phyloP scores from a whole-genome alignment of 2,113 vertebrate species.

The Probosciger aterrimus region DNA sequence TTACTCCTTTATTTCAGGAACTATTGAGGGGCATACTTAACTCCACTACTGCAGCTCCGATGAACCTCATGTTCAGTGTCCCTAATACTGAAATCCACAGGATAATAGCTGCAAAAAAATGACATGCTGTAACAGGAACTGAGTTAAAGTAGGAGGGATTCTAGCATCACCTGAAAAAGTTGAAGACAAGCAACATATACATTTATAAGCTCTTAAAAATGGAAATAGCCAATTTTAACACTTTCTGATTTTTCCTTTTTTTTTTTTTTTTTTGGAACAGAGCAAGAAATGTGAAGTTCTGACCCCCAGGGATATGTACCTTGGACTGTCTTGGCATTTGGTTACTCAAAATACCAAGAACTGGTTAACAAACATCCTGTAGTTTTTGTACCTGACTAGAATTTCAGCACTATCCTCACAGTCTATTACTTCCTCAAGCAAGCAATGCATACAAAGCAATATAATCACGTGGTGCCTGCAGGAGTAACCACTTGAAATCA shows the following conservation, averaged over 20 bases:
- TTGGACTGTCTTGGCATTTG: neutral
- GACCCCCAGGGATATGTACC: accelerated
- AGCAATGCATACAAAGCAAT: neutral
- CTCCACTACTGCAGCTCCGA: neutral
- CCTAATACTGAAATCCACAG: neutral
- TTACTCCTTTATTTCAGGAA: neutral
- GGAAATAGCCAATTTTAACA: neutral
- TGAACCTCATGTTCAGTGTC: neutral
- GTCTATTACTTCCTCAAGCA: neutral
- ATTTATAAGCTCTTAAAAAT: neutral
- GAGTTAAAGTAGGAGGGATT: neutral
- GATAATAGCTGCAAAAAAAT: neutral
- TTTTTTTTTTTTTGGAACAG: neutral
- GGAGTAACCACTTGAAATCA: neutral
- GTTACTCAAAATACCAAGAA: neutral
- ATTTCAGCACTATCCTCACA: neutral
- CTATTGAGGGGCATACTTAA: neutral
- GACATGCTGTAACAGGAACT: neutral
- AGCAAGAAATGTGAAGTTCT: neutral
- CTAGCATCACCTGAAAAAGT: neutral
- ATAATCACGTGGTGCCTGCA: neutral
- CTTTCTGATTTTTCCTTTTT: neutral
- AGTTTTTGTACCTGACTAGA: neutral
- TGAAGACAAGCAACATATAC: neutral
- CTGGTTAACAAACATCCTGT: neutral